These are phyloP conservation scores for Diarsia dahlii DNA, from an alignment of 2,888 invertebrate genomes.

Conservation along the genomic window DNA sequence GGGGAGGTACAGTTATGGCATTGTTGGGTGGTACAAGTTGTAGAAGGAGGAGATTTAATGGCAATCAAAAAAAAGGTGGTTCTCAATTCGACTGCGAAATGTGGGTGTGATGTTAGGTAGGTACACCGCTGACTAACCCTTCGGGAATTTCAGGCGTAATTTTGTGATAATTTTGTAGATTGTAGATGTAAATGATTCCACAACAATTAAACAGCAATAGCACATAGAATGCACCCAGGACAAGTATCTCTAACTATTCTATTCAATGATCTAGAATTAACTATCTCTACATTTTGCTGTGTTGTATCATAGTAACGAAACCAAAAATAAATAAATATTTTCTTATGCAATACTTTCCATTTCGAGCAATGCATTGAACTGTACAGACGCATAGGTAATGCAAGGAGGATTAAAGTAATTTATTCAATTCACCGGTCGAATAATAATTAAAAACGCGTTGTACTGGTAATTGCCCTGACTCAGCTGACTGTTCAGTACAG, in stretches of 20 bases:
- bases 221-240: neutral
- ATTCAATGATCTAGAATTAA: neutral
- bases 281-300: neutral
- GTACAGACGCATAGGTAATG: neutral
- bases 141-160: no score
- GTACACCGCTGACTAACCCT: no score
- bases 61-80: neutral
- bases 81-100: no score
- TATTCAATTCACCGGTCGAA: slow-evolving; percentile 10
- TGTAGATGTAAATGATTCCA: neutral
- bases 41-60: neutral
- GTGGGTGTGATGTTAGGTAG: no score
- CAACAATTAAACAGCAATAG: neutral
- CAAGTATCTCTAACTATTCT: neutral
- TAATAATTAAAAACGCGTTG: slow-evolving; percentile 24
- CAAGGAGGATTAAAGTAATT: slow-evolving; percentile 20
- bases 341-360: slow-evolving; percentile 37
- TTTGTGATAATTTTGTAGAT: no score
- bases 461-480: neutral
- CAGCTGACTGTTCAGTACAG: neutral
- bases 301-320: neutral
- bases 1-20: slow-evolving; percentile 50
- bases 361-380: slow-evolving; percentile 18
- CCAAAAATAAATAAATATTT: neutral
- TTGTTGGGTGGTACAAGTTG: slow-evolving; percentile 31